Percentiles rank a stretch among this genome's conserved stretches.
phyloP scores from a whole-genome alignment of 2,113 vertebrate species.

The Limnothrissa miodon region DNA sequence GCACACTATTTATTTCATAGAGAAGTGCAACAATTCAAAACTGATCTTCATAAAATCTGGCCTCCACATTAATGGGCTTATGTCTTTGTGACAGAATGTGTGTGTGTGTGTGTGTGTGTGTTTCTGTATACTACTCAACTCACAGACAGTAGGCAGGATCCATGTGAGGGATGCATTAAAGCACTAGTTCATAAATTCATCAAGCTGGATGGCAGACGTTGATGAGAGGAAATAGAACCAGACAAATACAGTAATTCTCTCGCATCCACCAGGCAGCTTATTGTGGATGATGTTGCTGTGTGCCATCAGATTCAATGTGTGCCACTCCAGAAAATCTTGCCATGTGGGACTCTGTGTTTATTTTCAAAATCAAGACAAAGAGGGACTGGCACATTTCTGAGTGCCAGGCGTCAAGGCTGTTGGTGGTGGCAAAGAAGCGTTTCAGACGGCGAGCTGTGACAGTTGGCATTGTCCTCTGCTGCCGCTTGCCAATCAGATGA shows the following conservation, averaged over 20 bases:
- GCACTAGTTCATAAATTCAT: neutral
- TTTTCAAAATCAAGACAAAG: slow-evolving; percentile 1
- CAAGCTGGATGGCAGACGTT: slow-evolving; percentile 36
- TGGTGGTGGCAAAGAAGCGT: neutral
- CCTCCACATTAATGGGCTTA: neutral
- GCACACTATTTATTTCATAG: neutral
- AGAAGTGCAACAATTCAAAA: neutral
- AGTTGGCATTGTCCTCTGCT: neutral
- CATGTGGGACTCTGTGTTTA: neutral
- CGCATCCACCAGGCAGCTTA: slow-evolving; percentile 8
- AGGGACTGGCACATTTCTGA: neutral
- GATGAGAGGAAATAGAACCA: slow-evolving; percentile 59
- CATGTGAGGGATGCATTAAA: neutral
- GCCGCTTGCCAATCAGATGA: neutral
- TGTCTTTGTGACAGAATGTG: slow-evolving; percentile 34
- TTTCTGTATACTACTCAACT: neutral
- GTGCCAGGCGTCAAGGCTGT: slow-evolving; percentile 8
- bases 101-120: neutral
- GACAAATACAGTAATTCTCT: slow-evolving; percentile 22
- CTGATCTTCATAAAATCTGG: neutral
- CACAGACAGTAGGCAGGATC: neutral
- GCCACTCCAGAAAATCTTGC: neutral
- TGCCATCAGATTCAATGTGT: neutral
- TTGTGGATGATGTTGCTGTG: neutral
- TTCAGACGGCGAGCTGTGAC: neutral